A percentile compares a stretch with the other conserved stretches of the same genome.
Evolutionary conservation across 1,140 invertebrate genomes (phyloP).

Genomic region (Saccostrea echinata): DNA sequence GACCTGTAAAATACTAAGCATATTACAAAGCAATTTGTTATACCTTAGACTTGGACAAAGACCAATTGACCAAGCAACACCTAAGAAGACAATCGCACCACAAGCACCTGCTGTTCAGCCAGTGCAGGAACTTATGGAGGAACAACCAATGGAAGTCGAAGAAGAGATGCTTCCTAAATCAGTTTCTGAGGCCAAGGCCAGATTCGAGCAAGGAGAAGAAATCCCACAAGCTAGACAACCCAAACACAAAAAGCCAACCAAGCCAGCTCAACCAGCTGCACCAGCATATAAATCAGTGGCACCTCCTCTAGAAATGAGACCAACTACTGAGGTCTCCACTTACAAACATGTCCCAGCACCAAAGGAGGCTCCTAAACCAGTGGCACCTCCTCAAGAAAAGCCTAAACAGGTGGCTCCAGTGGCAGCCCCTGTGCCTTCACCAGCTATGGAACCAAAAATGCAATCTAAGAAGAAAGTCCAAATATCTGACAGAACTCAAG

Average conservation of each 20-base stretch:
- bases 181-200: slow-evolving; percentile 57
- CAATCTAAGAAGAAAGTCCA: slow-evolving; percentile 42
- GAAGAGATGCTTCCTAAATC: slow-evolving; percentile 54
- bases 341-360: slow-evolving; percentile 40
- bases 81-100: not conserved
- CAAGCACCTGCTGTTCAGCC: slow-evolving; percentile 37
- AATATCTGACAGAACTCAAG: slow-evolving; percentile 40
- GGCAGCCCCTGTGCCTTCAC: slow-evolving; percentile 15
- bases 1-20: not conserved
- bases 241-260: slow-evolving; percentile 50
- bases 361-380: not conserved
- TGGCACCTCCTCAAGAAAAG: slow-evolving; percentile 15
- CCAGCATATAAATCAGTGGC: slow-evolving; percentile 30
- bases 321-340: slow-evolving; percentile 14
- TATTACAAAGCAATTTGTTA: not conserved
- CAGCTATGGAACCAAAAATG: slow-evolving; percentile 24
- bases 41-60: slow-evolving; percentile 51
- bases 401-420: slow-evolving; percentile 27
- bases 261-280: slow-evolving; percentile 28
- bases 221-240: slow-evolving; percentile 46
- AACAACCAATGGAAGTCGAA: slow-evolving; percentile 57
- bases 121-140: slow-evolving; percentile 21
- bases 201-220: slow-evolving; percentile 54
- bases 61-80: slow-evolving; percentile 39
- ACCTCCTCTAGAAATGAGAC: slow-evolving; percentile 16